phyloP scores from a whole-genome alignment of 2,888 invertebrate genomes.

The Tholera decimalis region DNA sequence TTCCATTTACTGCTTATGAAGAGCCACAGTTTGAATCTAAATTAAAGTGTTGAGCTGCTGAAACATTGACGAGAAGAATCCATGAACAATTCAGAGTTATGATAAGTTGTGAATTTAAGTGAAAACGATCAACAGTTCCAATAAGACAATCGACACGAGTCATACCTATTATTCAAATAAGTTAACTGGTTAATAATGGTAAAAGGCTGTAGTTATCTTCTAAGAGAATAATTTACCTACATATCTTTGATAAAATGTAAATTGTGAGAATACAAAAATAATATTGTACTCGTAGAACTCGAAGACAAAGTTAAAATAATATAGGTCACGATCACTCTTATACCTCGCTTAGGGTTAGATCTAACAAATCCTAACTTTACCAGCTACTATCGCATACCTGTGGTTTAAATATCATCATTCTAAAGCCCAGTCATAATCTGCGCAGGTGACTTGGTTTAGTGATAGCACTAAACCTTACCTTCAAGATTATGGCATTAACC shows the following conservation, averaged over 20 bases:
- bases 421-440: slow-evolving; percentile 33
- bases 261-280: neutral
- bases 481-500: slow-evolving; percentile 57
- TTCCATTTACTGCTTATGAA: slow-evolving; percentile 58
- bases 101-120: neutral
- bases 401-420: slow-evolving; percentile 28
- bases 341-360: neutral
- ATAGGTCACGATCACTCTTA: neutral
- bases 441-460: slow-evolving; percentile 40
- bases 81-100: slow-evolving; percentile 4
- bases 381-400: slow-evolving; percentile 13
- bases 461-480: slow-evolving; percentile 47
- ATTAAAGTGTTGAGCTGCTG: slow-evolving; percentile 25
- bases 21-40: slow-evolving; percentile 34
- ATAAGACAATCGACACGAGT: neutral
- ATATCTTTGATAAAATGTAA: neutral
- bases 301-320: neutral
- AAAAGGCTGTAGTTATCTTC: too few relatives aligned
- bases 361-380: neutral
- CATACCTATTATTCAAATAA: neutral
- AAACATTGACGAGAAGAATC: slow-evolving; percentile 24
- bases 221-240: neutral
- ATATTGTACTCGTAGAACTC: neutral
- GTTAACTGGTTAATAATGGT: neutral
- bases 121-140: neutral